phyloP scores from a whole-genome alignment of 2,888 invertebrate genomes.

The Protodeltote pygarga region DNA sequence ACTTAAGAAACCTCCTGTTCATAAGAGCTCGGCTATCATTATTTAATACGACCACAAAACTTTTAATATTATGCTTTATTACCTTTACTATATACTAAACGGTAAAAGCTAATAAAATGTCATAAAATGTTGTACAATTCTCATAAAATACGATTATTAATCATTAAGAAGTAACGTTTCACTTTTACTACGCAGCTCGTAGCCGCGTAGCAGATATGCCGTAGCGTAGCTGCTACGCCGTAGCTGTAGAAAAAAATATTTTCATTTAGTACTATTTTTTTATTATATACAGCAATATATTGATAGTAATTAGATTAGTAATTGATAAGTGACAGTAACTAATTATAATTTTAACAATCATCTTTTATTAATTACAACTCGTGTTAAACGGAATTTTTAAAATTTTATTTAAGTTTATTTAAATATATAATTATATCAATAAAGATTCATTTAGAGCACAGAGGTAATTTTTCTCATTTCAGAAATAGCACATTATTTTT shows the following conservation, averaged over 20 bases:
- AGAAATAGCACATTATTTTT: no score
- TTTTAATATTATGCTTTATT: constrained; percentile 11
- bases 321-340: no score
- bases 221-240: constrained; percentile 35
- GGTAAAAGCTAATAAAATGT: constrained; percentile 27
- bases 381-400: no score
- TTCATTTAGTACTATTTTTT: background rate
- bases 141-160: constrained; percentile 19
- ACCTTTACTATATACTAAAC: constrained; percentile 23
- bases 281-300: background rate
- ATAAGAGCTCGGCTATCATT: constrained; percentile 3
- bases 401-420: no score
- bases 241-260: constrained; percentile 14
- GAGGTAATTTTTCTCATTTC: no score
- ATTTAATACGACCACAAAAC: constrained; percentile 16
- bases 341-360: no score
- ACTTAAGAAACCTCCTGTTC: background rate
- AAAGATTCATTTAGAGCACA: no score
- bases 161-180: constrained; percentile 8
- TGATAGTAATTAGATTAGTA: background rate
- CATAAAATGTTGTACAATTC: constrained; percentile 9
- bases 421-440: no score
- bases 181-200: constrained; percentile 32
- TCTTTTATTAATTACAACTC: no score
- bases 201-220: constrained; percentile 24